Evolutionary conservation across 2,113 vertebrate species (phyloP), one percentile per base, ranked within the genome.

Genomic region (Gymnorhina tibicen): DNA sequence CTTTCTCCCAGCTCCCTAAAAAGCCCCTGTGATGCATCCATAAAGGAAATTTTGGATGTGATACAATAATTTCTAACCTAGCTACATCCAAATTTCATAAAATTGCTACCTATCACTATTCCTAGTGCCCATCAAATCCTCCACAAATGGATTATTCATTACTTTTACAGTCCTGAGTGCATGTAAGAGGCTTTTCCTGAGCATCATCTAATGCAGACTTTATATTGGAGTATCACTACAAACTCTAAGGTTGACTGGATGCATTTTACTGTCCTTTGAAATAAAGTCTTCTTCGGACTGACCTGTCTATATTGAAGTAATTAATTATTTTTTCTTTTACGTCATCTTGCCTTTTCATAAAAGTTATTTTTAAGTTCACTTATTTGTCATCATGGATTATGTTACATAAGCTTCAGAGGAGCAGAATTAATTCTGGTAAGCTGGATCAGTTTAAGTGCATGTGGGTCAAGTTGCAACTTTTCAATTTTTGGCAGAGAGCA

Each of bases 401-500:
- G 16, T 60, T 86, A 93, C 69, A 80, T 50, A 86, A 76, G 46
- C 46, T 73, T 69, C 47, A 37, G 44, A 56, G 35, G 30, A 79
- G 27, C 21, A 92, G 87, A 80, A 84, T 67, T 94, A 94, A 97
- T 89, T 89, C 68, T 59, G 60, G 46, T 84, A 89, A 91, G 50
- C 46, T 89, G 63, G 58, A 82, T 87, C 69, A 82, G 52, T 75
- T 67, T 53, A 85, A n/a, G 33, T 52, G 50, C 39, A 79, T 32
- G n/a, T 44, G 53, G 44, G 58, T 90, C 74, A 73, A 30, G 80
- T 83, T 73, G 37, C 27, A 94, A 75, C 41, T 77, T 66, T 24
- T 69, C 20, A 46, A 1, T 87, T 77, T 87, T 91, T 79, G 63
- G 49, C 28, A 7, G 3, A 70, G 59, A 78, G 60, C 42, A 63